These are phyloP conservation scores for Dinomys branickii DNA, from an alignment of 2,113 vertebrate species.

Conservation along the genomic window DNA sequence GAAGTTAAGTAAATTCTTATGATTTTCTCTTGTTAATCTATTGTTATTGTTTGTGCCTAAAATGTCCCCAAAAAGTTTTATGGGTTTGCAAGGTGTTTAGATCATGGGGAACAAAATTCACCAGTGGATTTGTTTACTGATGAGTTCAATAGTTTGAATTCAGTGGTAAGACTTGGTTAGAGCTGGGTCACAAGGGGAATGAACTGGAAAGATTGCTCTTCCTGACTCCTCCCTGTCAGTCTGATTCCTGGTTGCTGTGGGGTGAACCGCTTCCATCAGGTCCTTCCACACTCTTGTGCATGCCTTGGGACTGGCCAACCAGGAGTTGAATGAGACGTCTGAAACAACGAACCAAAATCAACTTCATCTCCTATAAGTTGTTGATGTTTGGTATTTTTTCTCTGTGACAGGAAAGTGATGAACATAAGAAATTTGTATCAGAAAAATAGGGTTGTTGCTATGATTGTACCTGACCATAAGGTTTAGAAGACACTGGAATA, in stretches of 20 bases:
- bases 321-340: not conserved
- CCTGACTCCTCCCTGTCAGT: not conserved
- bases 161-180: not conserved
- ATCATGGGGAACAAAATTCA: not conserved
- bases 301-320: not conserved
- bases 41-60: not conserved
- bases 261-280: not conserved
- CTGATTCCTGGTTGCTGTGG: not conserved
- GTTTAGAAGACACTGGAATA: not conserved
- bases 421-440: not conserved
- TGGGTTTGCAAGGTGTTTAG: not conserved
- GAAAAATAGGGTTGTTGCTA: not conserved
- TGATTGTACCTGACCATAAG: not conserved
- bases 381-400: not conserved
- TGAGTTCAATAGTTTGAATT: not conserved
- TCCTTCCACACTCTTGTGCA: not conserved
- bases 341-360: not conserved
- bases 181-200: not conserved
- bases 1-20: not conserved
- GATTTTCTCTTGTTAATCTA: not conserved
- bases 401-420: not conserved
- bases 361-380: not conserved
- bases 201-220: not conserved
- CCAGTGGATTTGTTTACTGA: not conserved
- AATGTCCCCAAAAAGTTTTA: not conserved